Conservation (phyloP, 2,888 invertebrate genomes). For the Leuctra nigra region DNA sequence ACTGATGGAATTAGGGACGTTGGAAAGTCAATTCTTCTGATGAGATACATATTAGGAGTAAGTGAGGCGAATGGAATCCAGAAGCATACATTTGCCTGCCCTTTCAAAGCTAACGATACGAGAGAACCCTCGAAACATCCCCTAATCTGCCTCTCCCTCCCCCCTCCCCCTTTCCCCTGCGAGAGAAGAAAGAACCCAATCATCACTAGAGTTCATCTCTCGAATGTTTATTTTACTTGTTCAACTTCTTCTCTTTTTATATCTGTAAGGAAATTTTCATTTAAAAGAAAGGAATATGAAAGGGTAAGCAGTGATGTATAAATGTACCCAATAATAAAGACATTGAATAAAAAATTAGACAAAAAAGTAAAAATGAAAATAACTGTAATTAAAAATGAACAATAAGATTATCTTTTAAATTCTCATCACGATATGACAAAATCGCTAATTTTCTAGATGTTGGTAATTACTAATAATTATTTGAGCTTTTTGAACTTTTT, state of each 20-base stretch:
- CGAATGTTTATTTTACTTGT: conserved; percentile 17
- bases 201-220: conserved; percentile 3
- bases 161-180: neutral
- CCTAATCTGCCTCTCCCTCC: conserved; percentile 19
- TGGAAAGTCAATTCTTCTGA: conserved; percentile 21
- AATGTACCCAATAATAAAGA: neutral
- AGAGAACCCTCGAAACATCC: conserved; percentile 18
- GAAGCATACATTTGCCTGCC: conserved; percentile 26
- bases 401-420: neutral
- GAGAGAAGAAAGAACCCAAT: conserved; percentile 2
- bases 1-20: neutral
- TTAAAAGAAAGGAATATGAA: conserved; percentile 2
- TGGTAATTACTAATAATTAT: neutral
- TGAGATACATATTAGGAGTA: conserved; percentile 22
- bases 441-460: neutral
- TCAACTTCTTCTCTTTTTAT: conserved; percentile 12
- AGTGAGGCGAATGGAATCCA: conserved; percentile 16
- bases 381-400: conserved; percentile 13
- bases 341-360: neutral
- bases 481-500: neutral
- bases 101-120: conserved; percentile 28
- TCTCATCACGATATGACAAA: neutral
- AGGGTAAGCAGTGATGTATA: neutral
- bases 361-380: neutral
- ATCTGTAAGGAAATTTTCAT: neutral